Base-by-base conservation (phyloP, 2,797 vertebrate species). In the Alcedo quadribrachys region DNA sequence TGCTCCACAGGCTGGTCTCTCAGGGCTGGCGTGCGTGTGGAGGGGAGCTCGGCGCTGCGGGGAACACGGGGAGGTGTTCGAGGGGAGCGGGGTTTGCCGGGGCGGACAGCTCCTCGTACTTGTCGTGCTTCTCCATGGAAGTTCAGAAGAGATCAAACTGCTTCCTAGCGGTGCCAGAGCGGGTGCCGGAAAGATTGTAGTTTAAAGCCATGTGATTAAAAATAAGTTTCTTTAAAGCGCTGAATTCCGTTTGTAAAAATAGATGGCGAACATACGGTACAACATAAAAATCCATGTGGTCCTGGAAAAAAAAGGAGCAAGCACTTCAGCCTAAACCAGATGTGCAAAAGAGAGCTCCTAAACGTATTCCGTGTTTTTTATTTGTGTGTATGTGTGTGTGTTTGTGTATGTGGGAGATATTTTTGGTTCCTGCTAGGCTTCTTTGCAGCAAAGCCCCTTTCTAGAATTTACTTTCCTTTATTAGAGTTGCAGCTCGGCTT, bases 401-500 rank as follows among this genome's bases (percentile, higher is more conserved):
- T 97, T 96, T 97, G 96, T 97, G 91, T 97, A 95, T 93, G 96
- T 93, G 93, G 85, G 96, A 97, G 97, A 96, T 97, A 98, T 98
- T 97, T 98, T 97, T 97, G 97, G 97, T 96, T 87, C 96, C 95
- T 93, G 96, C 97, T 95, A 92, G 96, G 94, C 96, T 97, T 92
- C 96, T 97, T 97, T 97, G 97, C 97, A 97, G 97, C 97, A 97
- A 97, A 98, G 96, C 97, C 96, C 97, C 98, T 97, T 97, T 98
- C 97, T 97, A 97, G 97, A 98, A 98, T 98, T 98, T 97, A 97
- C 98, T 98, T 98, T 98, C 98, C 98, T 98, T 98, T 98, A 98
- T 98, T 98, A 98, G 98, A 98, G 97, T 98, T 98, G 97, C 97
- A 98, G 97, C 98, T 97, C 96, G 89, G 97, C 97, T 98, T 97